These are phyloP conservation scores for Bathybates hornii DNA, from an alignment of 2,113 vertebrate species.

Conservation along the genomic window DNA sequence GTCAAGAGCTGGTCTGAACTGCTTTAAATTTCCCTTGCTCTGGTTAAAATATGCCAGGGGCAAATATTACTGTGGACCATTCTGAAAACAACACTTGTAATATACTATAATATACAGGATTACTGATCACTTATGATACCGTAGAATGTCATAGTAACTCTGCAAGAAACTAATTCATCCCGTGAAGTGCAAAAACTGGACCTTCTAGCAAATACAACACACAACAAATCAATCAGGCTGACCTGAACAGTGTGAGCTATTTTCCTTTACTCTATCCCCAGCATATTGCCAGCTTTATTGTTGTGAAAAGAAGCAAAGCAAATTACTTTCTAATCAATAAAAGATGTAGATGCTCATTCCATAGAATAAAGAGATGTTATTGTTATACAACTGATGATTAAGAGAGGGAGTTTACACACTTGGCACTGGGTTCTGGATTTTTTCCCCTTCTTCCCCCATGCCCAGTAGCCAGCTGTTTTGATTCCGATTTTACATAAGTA, in stretches of 20 bases:
- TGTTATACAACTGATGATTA: background rate
- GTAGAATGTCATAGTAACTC: background rate
- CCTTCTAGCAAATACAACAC: background rate
- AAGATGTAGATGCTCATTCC: background rate
- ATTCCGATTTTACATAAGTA: background rate
- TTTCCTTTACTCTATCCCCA: background rate
- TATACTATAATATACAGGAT: background rate
- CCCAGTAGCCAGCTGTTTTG: background rate
- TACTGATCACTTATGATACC: background rate
- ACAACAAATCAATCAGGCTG: background rate
- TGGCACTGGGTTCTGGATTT: background rate
- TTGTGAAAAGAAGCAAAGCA: background rate
- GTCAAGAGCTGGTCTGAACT: background rate
- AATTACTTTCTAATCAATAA: background rate
- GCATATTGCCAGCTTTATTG: background rate
- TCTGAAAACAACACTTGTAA: background rate
- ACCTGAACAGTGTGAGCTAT: background rate
- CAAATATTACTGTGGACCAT: background rate
- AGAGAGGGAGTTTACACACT: background rate
- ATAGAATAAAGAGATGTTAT: background rate
- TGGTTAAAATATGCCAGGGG: background rate
- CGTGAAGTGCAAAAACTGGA: background rate
- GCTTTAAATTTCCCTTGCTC: background rate
- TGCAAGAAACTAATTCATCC: background rate
- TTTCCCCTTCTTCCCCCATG: background rate